Base-by-base conservation (phyloP, 2,888 invertebrate species). In the Leuctra nigra region DNA sequence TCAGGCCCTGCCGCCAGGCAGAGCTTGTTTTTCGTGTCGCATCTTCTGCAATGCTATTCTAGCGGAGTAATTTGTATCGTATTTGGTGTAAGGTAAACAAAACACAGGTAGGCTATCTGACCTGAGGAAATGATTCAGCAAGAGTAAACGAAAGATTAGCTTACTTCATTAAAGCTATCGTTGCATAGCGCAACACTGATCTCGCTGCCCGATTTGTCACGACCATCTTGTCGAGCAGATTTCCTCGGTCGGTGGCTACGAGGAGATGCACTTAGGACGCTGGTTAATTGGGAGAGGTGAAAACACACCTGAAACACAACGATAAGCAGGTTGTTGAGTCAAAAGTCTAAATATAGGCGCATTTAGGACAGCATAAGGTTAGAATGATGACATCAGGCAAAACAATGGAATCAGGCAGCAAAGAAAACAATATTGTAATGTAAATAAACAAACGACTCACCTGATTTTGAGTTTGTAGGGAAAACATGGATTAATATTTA, bases 381-480 rank as follows among this genome's bases (percentile, higher is more conserved):
- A 11, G 29, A 16, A 50, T 50, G 33, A 50, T 50, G 50, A 50
- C 50, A 50, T 50, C 13, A 35, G 41, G 18, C 22, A 23, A 48
- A 33, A 46, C 29, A 11, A 41, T n/a, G 14, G 22, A 54, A 14
- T 14, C 24, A 14, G 25, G 13, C n/a, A n/a, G n/a, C n/a, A n/a
- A n/a, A n/a, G n/a, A n/a, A n/a, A n/a, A n/a, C n/a, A n/a, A n/a
- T n/a, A n/a, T n/a, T 22, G n/a, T 2, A 22, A 2, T 24, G 11
- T 38, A 24, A 48, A 60, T 65, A 29, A 29, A 29, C 11, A 6
- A 7, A 29, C 29, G 29, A 29, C 22, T 68, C 66, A 74, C 75
- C 72, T 75, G 75, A 67, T 75, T 75, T 67, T 75, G 74, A 66
- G 72, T 73, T 67, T 75, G 75, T 59, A 74, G 64, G 61, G 74